These are phyloP conservation scores for Tonatia bakeri DNA, from an alignment of 2,113 vertebrate genomes.

Conservation along the genomic window DNA sequence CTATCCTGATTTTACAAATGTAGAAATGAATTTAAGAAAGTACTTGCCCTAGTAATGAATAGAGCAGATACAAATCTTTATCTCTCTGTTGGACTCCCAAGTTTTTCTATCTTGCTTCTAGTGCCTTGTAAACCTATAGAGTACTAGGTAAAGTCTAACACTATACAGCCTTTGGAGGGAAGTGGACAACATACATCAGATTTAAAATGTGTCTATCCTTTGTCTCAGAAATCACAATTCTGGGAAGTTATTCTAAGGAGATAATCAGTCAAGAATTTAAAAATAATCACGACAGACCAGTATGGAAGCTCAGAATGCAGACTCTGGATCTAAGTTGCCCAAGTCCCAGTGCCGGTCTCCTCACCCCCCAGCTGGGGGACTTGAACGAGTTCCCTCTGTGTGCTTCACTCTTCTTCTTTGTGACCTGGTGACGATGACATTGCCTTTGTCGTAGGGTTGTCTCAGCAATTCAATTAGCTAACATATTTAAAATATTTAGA, in stretches of 20 bases:
- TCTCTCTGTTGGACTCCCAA: neutral
- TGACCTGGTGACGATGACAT: neutral
- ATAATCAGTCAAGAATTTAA: neutral
- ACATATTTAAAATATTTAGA: neutral
- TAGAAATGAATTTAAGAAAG: neutral
- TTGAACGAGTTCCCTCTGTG: neutral
- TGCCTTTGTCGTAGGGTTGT: neutral
- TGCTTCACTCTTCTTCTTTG: neutral
- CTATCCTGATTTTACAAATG: neutral
- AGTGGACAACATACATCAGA: neutral
- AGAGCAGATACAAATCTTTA: neutral
- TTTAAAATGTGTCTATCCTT: neutral
- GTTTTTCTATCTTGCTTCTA: neutral
- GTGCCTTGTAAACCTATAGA: neutral
- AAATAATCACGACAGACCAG: neutral
- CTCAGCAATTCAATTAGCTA: neutral
- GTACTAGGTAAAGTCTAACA: neutral
- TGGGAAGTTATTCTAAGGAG: neutral
- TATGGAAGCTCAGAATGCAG: neutral
- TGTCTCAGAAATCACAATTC: slow-evolving; percentile 20
- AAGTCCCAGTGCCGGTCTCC: neutral
- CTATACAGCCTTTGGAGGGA: neutral
- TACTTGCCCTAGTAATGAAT: neutral
- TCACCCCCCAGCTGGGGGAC: neutral
- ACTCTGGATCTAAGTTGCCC: neutral